Evolutionary conservation across 2,797 vertebrate species (phyloP), one percentile per base, ranked within the genome.

Genomic region (Gallinago stenura): DNA sequence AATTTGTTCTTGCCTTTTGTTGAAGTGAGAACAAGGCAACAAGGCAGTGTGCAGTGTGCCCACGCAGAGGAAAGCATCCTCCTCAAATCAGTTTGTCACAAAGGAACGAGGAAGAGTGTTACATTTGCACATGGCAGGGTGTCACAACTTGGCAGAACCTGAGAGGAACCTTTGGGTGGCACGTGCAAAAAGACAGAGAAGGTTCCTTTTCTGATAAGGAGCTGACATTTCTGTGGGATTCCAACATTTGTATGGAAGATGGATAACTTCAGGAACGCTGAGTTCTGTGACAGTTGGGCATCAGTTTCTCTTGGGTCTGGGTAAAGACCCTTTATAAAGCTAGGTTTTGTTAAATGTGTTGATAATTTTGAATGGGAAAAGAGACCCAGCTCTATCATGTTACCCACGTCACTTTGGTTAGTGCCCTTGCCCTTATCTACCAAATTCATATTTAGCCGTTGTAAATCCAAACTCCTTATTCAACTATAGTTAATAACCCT

Each of bases 61-160:
- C 10, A 0, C 4, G 33, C 3, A n/a, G 48, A 50, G 57, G 37
- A 62, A 62, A 66, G 51, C 20, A 18, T 43, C 0, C 0, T n/a
- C 5, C 35, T 41, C n/a, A 76, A 4, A 56, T 35, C 3, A 8
- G 10, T 31, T 60, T 72, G 51, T 54, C 10, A 48, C 14, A 65
- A 83, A 72, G n/a, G 66, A 56, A 14, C 6, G 9, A 82, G 28
- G 46, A 58, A 14, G 16, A 54, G 8, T 33, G 61, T 71, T 69
- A 0, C 1, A 21, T 69, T 72, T 58, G 11, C 78, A 22, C 17
- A 1, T 43, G 24, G 41, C 9, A 60, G 73, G 26, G 12, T 48
- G 16, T 53, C 30, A 7, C 39, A 8, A 11, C 45, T 69, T 80
- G 45, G 16, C 28, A 90, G 62, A 83, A 35, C 35, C 35, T 35